phyloP scores from a whole-genome alignment of 2,797 vertebrate species.

The Cryptoblepharus egeriae region DNA sequence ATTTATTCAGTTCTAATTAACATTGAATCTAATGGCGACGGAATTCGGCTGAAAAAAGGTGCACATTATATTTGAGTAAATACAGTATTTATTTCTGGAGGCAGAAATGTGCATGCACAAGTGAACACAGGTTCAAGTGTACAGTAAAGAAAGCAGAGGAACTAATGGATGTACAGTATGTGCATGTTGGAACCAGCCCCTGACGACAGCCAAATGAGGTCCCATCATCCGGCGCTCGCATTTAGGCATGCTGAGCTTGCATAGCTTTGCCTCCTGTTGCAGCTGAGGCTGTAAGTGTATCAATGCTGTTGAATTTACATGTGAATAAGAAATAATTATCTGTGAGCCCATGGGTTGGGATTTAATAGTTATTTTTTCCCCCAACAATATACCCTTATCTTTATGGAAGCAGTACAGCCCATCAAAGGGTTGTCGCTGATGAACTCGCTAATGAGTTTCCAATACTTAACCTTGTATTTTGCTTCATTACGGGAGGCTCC shows the following conservation, averaged over 20 bases:
- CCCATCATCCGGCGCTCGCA: background rate
- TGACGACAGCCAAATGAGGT: background rate
- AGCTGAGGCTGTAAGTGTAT: constrained; percentile 50
- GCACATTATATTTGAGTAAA: too few species aligned
- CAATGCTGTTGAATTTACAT: constrained; percentile 75
- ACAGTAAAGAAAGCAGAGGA: background rate
- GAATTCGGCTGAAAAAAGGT: too few species aligned
- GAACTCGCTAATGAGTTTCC: constrained; percentile 81
- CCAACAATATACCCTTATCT: constrained; percentile 83
- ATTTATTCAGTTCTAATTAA: too few species aligned
- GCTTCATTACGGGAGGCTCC: constrained; percentile 66
- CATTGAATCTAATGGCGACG: too few species aligned
- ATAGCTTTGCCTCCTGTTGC: background rate
- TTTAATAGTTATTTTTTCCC: constrained; percentile 75
- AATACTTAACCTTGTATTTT: constrained; percentile 77
- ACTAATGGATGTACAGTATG: background rate
- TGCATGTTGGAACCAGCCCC: background rate
- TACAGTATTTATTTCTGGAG: too few species aligned
- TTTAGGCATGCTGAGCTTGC: too few species aligned
- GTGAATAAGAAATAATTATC: constrained; percentile 81
- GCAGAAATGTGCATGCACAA: background rate
- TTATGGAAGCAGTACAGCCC: constrained; percentile 78
- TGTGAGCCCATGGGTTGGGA: constrained; percentile 70
- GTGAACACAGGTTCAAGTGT: background rate
- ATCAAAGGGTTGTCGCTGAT: constrained; percentile 78